phyloP scores from a whole-genome alignment of 35 echinoderm and acorn worm species.

The Diadema setosum region DNA sequence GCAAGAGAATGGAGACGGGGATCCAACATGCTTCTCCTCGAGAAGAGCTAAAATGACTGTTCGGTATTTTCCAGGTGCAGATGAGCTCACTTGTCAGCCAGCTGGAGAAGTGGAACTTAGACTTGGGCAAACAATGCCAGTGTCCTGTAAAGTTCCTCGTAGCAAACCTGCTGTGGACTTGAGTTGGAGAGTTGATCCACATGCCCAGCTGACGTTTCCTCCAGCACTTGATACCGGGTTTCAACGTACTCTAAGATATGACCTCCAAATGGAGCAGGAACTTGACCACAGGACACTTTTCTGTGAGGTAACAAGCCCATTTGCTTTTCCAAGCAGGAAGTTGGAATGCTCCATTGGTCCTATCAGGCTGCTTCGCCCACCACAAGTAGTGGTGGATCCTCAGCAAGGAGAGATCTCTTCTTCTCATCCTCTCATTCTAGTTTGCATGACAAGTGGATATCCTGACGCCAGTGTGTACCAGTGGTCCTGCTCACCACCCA shows the following conservation, averaged over 20 bases:
- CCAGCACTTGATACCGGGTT: background rate
- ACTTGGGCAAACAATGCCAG: background rate
- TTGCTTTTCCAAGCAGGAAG: background rate
- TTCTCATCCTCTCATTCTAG: background rate
- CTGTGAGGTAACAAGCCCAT: background rate
- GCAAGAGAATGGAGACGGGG: too few relatives aligned
- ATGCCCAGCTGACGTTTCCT: background rate
- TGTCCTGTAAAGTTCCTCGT: background rate
- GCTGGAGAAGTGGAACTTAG: too few relatives aligned
- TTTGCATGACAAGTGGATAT: background rate
- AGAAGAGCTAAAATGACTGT: background rate
- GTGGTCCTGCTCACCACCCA: background rate
- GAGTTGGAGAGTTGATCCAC: background rate
- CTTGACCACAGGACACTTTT: background rate
- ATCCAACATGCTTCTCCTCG: too few relatives aligned
- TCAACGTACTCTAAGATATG: background rate
- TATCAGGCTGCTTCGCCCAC: background rate
- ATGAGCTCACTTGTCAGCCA: background rate
- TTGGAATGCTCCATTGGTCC: background rate
- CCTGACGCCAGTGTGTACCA: background rate
- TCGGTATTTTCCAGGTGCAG: background rate
- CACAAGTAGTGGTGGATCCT: background rate
- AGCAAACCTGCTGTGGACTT: background rate
- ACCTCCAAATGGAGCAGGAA: background rate
- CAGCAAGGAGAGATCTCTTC: background rate